These are phyloP conservation scores for Etheostoma perlongum DNA, from an alignment of 2,797 vertebrate species.

Conservation along the genomic window DNA sequence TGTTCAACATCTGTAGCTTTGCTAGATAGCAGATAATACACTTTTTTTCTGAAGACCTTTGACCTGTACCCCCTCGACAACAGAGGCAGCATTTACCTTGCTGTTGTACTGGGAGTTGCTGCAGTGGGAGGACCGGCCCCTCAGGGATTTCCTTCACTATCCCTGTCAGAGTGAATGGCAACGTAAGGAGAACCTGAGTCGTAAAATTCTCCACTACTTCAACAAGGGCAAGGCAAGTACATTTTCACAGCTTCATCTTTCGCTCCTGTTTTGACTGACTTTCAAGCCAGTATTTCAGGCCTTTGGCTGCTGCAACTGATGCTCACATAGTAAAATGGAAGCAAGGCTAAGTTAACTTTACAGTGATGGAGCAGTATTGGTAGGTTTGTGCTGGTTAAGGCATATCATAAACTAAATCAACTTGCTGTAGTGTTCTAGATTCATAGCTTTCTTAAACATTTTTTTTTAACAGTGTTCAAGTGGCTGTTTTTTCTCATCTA, in stretches of 20 bases:
- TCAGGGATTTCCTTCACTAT: constrained; percentile 97
- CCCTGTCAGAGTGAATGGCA: constrained; percentile 99
- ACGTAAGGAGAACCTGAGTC: constrained; percentile 97
- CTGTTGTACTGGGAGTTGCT: constrained; percentile 98
- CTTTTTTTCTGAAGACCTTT: constrained; percentile 38
- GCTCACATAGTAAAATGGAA: constrained; percentile 6
- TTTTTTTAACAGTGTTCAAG: not conserved
- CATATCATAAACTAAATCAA: constrained; percentile 6
- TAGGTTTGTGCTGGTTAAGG: not conserved
- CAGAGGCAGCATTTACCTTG: constrained; percentile 98
- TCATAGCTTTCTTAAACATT: not conserved
- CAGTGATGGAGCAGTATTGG: not conserved
- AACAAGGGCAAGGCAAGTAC: constrained; percentile 97
- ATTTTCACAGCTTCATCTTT: constrained; percentile 6
- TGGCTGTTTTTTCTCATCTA: constrained; percentile 37
- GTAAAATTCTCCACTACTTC: constrained; percentile 99
- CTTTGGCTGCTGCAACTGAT: not conserved
- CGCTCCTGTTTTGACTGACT: constrained; percentile 16
- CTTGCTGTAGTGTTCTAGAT: constrained; percentile 3
- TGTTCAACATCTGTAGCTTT: constrained; percentile 29
- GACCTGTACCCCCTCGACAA: constrained; percentile 15
- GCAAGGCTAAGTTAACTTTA: constrained; percentile 13
- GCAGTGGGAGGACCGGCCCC: constrained; percentile 97
- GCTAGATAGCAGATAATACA: not conserved
- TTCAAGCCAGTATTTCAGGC: not conserved